Evolutionary conservation across 2,797 vertebrate species (phyloP), one percentile per base, ranked within the genome.

Genomic region (Epinephelus coioides): DNA sequence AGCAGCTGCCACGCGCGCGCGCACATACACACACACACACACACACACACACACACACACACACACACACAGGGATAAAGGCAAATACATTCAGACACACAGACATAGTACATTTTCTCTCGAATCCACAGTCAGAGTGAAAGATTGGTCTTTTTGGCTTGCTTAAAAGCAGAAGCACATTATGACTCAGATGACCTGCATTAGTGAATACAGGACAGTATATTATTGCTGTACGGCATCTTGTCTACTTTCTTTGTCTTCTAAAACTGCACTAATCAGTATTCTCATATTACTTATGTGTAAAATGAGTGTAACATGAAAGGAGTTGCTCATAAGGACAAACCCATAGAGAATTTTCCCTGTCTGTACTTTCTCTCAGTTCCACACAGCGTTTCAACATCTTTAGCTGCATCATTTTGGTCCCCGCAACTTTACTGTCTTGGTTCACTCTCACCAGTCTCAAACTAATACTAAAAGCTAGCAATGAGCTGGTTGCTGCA

Each of bases 1-100:
- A 92, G 87, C 93, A 93, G 92, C 92, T 94, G 93, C 89, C 85
- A 69, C 79, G 13, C 59, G 10, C 61, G 56, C 51, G 38, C 62
- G 49, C 53, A 76, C 43, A 77, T 19, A 78, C 38, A 69, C 34
- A 50, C 54, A 76, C 43, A 77, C 23, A 78, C 38, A 69, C 34
- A 50, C 54, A 70, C 71, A 50, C 69, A 30, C 38, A 46, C 64
- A 40, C 51, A n/a, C 69, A 55, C 71, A 46, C 38, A 66, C 38
- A 30, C 62, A 76, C 38, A 76, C 27, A 75, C 46, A 64, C 0
- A 71, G 3, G 47, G 47, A 83, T 19, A 55, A 51, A 62, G 47
- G 40, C 67, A 76, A n/a, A 62, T 71, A 14, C 68, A 73, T 15
- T 10, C 14, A 68, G 30, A 82, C 51, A 56, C 55, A 77, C 43